Evolutionary conservation across 2,888 invertebrate genomes (phyloP), one percentile per base, ranked within the genome.

Genomic region (Pandemis corylana): DNA sequence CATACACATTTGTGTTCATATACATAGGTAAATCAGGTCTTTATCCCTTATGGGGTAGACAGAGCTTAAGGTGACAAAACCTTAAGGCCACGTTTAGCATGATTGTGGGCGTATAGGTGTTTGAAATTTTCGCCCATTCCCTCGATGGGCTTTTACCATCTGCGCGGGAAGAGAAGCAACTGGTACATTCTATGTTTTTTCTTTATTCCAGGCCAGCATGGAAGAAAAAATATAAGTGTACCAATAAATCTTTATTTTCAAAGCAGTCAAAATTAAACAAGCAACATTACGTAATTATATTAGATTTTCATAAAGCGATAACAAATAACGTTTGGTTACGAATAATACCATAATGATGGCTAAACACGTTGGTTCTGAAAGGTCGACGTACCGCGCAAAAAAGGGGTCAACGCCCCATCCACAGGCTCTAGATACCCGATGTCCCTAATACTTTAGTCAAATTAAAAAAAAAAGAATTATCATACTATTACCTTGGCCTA

Each of bases 331-430:
- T 56, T 71, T 62, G 72, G 51, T 62, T 53, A 12, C 66, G 46
- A 64, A 62, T 62, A 75, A 69, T 74, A 76, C 56, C 65, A 69
- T 67, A 76, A 75, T 75, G 74, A 61, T 56, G 64, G 53, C 66
- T 83, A 80, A 91, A 86, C 91, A 87, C 86, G 89, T 85, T 89
- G 90, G 90, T 87, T 89, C 79, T 84, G 84, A 83, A 85, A 84
- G 94, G 90, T 93, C 92, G 90, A 84, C 85, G 92, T 85, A 89
- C 93, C 86, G 77, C 77, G 83, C 89, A 93, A 93, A 91, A 91
- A 91, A 88, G 85, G 77, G 92, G 90, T 92, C 93, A 91, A 69
- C 86, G 91, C 86, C 83, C 90, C 80, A 79, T 76, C 82, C 82
- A 82, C 88, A 90, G 68, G 68, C 56, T 68, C 59, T 68, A 68